Percentiles rank a stretch among this genome's conserved stretches.
These are phyloP conservation scores for Tolmerus cingulatus DNA, from an alignment of 2,888 invertebrate genomes.

Conservation along the genomic window DNA sequence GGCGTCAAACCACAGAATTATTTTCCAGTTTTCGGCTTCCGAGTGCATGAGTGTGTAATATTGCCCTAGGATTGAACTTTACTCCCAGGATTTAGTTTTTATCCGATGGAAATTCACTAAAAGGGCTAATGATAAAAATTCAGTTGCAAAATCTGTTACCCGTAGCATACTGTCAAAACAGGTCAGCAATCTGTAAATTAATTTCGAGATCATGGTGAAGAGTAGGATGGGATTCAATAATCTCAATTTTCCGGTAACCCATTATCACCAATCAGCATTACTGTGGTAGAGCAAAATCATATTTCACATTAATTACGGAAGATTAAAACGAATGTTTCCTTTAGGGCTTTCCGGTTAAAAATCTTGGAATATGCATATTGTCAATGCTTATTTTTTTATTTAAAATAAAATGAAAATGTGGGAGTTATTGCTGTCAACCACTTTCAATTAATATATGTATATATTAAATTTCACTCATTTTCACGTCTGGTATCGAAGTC, in stretches of 20 bases:
- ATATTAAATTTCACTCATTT: no score
- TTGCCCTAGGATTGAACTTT: not conserved
- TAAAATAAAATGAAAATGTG: not conserved
- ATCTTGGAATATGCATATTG: not conserved
- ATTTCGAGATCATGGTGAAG: not conserved
- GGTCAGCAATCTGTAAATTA: not conserved
- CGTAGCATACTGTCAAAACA: not conserved
- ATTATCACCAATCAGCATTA: not conserved
- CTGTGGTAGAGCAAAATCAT: not conserved
- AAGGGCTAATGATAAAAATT: not conserved
- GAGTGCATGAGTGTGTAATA: not conserved
- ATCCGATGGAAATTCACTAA: not conserved
- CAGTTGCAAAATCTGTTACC: not conserved
- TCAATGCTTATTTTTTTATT: not conserved
- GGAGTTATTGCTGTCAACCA: not conserved
- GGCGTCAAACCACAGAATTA: conserved; percentile 38
- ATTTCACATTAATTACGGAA: not conserved
- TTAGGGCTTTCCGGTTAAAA: not conserved
- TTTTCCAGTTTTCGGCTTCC: not conserved
- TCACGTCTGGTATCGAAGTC: no score
- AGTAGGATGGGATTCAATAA: not conserved
- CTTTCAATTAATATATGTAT: not conserved
- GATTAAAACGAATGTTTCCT: not conserved
- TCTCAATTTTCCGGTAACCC: not conserved
- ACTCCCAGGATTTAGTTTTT: not conserved